These are phyloP conservation scores for Heliconius ethilla DNA, from an alignment of 2,888 invertebrate genomes.

Conservation along the genomic window DNA sequence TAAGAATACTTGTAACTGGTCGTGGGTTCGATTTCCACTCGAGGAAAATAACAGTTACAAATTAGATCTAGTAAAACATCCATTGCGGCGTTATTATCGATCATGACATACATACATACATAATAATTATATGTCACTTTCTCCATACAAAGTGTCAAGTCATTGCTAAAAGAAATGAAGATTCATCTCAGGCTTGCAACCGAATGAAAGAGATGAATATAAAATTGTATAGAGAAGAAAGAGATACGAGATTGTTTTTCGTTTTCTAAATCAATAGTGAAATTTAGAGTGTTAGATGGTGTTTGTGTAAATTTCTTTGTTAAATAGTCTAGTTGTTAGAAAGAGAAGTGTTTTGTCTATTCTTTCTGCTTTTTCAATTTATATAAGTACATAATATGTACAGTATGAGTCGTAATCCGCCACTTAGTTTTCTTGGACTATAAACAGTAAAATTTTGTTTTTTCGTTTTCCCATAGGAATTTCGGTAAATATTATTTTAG, in stretches of 20 bases:
- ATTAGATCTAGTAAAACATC: slow-evolving; percentile 1
- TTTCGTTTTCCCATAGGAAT: too few species aligned
- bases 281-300: slow-evolving; percentile 18
- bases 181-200: slow-evolving; percentile 31
- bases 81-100: slow-evolving; percentile 6
- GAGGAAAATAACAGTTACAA: neutral
- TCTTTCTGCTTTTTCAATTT: too few species aligned
- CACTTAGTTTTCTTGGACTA: too few species aligned
- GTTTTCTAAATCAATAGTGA: slow-evolving; percentile 33
- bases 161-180: slow-evolving; percentile 34
- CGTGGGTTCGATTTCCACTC: too few species aligned
- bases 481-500: too few species aligned
- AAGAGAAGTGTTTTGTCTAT: too few species aligned
- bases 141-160: slow-evolving; percentile 43
- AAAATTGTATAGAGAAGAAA: neutral
- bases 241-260: slow-evolving; percentile 16
- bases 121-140: slow-evolving; percentile 43
- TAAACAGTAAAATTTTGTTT: too few species aligned
- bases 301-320: slow-evolving; percentile 6
- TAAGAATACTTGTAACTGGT: too few species aligned
- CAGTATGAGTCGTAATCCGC: too few species aligned
- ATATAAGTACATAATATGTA: too few species aligned
- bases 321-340: neutral
- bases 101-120: slow-evolving; percentile 34
- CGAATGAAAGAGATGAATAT: slow-evolving; percentile 23